A percentile compares a stretch with the other conserved stretches of the same genome.
Conservation (phyloP, 53 echinoderm and acorn worm genomes). For the Apostichopus leukothele region DNA sequence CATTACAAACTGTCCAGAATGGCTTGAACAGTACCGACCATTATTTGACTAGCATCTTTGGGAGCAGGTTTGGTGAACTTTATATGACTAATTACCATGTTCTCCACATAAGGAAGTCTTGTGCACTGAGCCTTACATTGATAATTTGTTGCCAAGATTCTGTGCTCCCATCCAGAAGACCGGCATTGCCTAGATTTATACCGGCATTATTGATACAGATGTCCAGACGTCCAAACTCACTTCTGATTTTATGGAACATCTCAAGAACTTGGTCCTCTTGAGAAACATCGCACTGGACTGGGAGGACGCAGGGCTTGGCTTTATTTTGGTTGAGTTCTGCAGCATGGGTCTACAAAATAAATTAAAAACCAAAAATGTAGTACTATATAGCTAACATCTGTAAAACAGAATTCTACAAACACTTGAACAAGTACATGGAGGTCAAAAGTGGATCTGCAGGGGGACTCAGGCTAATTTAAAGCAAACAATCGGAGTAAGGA, state of each 20-base stretch:
- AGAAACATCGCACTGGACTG: constrained; percentile 47
- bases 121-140: constrained; percentile 42
- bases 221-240: constrained; percentile 47
- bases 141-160: constrained; percentile 52
- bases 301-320: constrained; percentile 25
- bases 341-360: constrained; percentile 5
- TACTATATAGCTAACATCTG: too few relatives aligned
- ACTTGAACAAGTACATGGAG: too few relatives aligned
- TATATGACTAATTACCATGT: too few relatives aligned
- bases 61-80: too few relatives aligned
- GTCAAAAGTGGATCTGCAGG: too few relatives aligned
- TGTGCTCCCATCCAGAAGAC: constrained; percentile 54
- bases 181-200: constrained; percentile 16
- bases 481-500: too few relatives aligned
- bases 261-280: constrained; percentile 54
- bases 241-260: constrained; percentile 62
- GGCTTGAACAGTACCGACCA: too few relatives aligned
- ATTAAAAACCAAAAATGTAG: neutral
- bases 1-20: too few relatives aligned
- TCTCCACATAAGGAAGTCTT: too few relatives aligned
- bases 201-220: constrained; percentile 69
- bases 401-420: too few relatives aligned
- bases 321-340: constrained; percentile 24
- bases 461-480: too few relatives aligned
- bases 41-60: too few relatives aligned